Evolutionary conservation across 2,888 invertebrate genomes (phyloP), one percentile per base, ranked within the genome.

Genomic region (Malacosoma neustria): DNA sequence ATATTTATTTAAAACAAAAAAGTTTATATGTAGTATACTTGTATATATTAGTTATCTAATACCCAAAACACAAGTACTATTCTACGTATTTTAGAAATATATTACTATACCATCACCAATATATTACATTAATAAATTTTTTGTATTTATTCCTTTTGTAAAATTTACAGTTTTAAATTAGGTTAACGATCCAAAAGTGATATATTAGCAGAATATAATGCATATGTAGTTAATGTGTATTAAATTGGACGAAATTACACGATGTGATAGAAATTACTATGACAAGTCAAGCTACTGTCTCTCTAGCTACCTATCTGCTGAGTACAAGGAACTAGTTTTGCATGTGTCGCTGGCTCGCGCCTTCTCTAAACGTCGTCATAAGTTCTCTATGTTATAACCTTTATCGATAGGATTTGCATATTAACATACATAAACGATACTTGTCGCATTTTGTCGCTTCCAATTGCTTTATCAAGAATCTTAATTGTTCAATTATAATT

Each of bases 381-480:
- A 61, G 54, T 69, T 53, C 55, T 60, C 62, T 63, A 71, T 60
- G 54, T 72, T 72, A 73, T 54, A 64, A 56, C 59, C 68, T 68
- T 70, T 74, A 76, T 73, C 72, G 66, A 57, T 47, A 49, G 52
- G 41, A 61, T 76, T 74, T 67, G 58, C 75, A 76, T 76, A 72
- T 58, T 59, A 64, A 63, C 55, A 66, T 60, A 71, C 53, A 68
- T 71, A 68, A 68, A 56, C 54, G 50, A 47, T 37, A 51, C 48
- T 49, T 53, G 57, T 57, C 56, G 54, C 50, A 53, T 55, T 68
- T 68, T 68, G 68, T 74, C 67, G 65, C 66, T 57, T 57, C 52
- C 54, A 56, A 75, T 68, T 55, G 54, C 72, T 73, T 61, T 66
- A 75, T 73, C 66, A 52, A 48, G 61, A 57, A 62, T 65, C 51